Evolutionary conservation across 2,888 invertebrate species (phyloP), one percentile per base, ranked within the genome.

Genomic region (Drosophila greeni): DNA sequence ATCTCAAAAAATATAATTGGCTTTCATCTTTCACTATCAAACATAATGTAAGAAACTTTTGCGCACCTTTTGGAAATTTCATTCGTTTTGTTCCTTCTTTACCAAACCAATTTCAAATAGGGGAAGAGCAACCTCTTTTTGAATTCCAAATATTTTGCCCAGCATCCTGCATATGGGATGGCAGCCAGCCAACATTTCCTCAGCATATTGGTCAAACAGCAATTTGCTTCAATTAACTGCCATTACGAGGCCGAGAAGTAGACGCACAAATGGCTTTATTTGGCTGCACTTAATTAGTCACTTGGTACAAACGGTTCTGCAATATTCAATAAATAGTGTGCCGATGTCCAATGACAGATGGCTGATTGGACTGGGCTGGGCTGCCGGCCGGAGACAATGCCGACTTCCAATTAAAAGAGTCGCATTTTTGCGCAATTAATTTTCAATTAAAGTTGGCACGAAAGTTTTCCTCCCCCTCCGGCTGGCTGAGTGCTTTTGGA

Each of bases 211-310:
- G 58, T 45, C 66, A 69, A 68, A 66, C 45, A 69, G 66, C 65
- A 67, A 76, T 77, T 77, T 74, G 54, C 67, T 55, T 74, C 76
- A 80, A 79, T 84, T 84, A 76, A 75, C 60, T 66, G 68, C 73
- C 77, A 77, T 74, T 72, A 74, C 66, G 11, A 39, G 40, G n/a
- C 18, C 42, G 12, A 49, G 42, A 40, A 51, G 34, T 42, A 34
- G 53, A 43, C 47, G 26, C 23, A 36, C 51, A 8, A 36, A 29
- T 14, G 55, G 12, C 23, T 49, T 53, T 62, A 61, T 61, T 61
- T 69, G 74, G 34, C 56, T 75, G 73, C 71, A 70, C 73, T 75
- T 73, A 82, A 84, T 81, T 83, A 73, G 75, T 73, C 70, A 69
- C 54, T 62, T 62, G 66, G 12, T n/a, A n/a, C 68, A 62, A 72